Base-by-base conservation (phyloP, 2,797 vertebrate genomes). In the Gastrophryne carolinensis region DNA sequence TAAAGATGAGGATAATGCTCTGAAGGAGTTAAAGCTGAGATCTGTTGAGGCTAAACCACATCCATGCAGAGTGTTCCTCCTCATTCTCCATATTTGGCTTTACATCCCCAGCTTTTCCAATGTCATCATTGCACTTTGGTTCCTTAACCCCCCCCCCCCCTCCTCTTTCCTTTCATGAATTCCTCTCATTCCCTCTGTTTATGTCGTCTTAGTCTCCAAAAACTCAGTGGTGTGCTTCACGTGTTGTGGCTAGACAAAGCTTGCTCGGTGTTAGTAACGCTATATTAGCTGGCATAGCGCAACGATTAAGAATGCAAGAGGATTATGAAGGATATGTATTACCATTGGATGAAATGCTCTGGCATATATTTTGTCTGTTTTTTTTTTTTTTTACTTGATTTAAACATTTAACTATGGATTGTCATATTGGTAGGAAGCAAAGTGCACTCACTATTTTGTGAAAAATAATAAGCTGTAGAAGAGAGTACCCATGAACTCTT, bases 61-160 rank as follows among this genome's bases (percentile, higher is more conserved):
- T 96, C 95, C 94, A 96, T 95, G 92, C 92, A 93, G 94, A 95
- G 87, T 89, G 86, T 80, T 80, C 82, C 79, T 78, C 79, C 77
- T 69, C 72, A 52, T 79, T 79, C 69, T 37, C 35, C 67, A 50
- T 78, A 58, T 82, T 85, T 84, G 75, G 84, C 85, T 84, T 87
- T 84, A 81, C 88, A 86, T 86, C 82, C 77, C 85, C 79, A 81
- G 82, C 85, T 89, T 79, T 79, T 86, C 80, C 81, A 60, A 64
- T 84, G 79, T 83, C 82, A 82, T 81, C 62, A 69, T 84, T 87
- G 84, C 81, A 63, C 83, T 84, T 78, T 29, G 32, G 1, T 82
- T 19, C 17, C 56, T 80, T 81, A 12, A 21, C 50, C 62, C 30
- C 19, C 32, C 29, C 26, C 41, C n/a, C 79, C 78, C 62, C 72